Evolutionary conservation across 2,888 invertebrate genomes (phyloP), one percentile per base, ranked within the genome.

Genomic region (Chaitophorus viminalis): DNA sequence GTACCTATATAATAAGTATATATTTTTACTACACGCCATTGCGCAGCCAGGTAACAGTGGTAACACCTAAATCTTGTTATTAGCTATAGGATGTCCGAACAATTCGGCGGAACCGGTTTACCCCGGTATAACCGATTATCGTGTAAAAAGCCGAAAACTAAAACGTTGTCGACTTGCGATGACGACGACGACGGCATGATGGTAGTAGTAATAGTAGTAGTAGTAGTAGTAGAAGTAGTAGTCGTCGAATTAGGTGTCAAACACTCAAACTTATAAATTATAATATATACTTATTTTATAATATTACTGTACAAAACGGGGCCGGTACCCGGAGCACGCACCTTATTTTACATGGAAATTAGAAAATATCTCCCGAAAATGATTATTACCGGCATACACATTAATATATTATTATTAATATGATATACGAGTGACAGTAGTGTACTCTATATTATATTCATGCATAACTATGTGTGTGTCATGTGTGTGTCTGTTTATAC

Each of bases 301-400:
- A 46, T 11, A 46, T 8, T 46, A 46, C 11, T 25, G 25, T 60
- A 6, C 60, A 14, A 14, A 11, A 46, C 14, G 46, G 1, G 46
- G 46, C 6, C 60, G 18, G 60, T 60, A 60, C 25, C 60, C 46
- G 46, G 46, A 46, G 46, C 14, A 46, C 46, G 46, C 8, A 14
- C 46, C 60, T 60, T 60, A 60, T 60, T 60, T 60, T 25, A 60
- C 60, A 60, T 54, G 9, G 39, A 77, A 52, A 77, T 77, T 31
- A 52, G 52, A 77, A 77, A 54, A 77, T 52, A 77, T 77, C 54
- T 46, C 54, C 29, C 68, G 25, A 68, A 68, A 25, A 68, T 29
- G 29, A 68, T 68, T n/a, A 68, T 68, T 29, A 68, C 68, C 21
- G 3, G 29, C 68, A 29, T n/a, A 68, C 9, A 29, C n/a, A 68